Evolutionary conservation across 2,797 vertebrate species (phyloP).

Genomic region (Euthynnus affinis): DNA sequence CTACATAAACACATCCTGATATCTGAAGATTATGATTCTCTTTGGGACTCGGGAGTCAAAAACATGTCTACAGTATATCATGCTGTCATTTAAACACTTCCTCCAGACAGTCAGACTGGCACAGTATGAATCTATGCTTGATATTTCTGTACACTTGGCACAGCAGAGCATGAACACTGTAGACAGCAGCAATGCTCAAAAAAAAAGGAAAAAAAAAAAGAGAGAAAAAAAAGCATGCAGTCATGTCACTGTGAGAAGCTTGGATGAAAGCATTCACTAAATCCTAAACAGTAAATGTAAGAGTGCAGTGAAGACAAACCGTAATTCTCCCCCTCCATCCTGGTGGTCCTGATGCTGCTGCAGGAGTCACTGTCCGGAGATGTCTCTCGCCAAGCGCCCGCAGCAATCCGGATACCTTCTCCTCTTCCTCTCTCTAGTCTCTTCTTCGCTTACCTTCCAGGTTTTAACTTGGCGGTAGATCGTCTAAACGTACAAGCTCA

Average conservation of each 20-base stretch:
- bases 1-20: neutral
- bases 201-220: neutral
- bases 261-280: neutral
- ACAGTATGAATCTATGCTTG: slow-evolving; percentile 6
- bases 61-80: neutral
- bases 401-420: slow-evolving; percentile 59
- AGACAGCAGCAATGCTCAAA: neutral
- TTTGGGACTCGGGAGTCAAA: neutral
- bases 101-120: slow-evolving; percentile 23
- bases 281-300: neutral
- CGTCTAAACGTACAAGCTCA: neutral
- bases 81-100: slow-evolving; percentile 5
- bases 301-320: slow-evolving; percentile 69
- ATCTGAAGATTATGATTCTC: neutral
- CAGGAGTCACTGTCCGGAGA: slow-evolving; percentile 63
- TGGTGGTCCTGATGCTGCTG: slow-evolving; percentile 73
- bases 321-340: slow-evolving; percentile 80
- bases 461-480: neutral
- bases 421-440: neutral
- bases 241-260: slow-evolving; percentile 3
- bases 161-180: slow-evolving; percentile 10
- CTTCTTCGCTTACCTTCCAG: neutral
- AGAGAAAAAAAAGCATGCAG: neutral
- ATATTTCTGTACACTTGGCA: slow-evolving; percentile 25
- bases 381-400: slow-evolving; percentile 49